Evolutionary conservation across 1,140 invertebrate genomes (phyloP), one percentile per base, ranked within the genome.

Genomic region (Lepidurus couesii): DNA sequence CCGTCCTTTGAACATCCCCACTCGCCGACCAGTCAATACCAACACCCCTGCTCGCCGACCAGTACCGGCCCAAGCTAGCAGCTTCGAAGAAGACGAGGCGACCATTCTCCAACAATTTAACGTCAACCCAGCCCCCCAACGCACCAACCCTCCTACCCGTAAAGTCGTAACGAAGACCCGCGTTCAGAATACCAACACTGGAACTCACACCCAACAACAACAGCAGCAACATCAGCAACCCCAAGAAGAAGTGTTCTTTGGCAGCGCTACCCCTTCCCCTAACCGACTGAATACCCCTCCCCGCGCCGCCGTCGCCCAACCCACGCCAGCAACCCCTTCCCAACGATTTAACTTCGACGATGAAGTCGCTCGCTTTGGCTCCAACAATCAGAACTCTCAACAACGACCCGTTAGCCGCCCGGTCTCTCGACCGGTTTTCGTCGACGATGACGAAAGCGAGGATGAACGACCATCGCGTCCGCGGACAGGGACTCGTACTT

Each of bases 251-350:
- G 43, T 44, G 16, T 47, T 47, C 75, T 47, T 43, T 7, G 77
- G 47, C 53, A 73, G 45, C 24, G 42, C 47, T 73, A 42, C 77
- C 34, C 47, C 77, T 26, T 34, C 45, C 7, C 77, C 77, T 11
- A 65, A 13, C 21, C 53, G 53, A 13, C 53, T 77, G 74, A 80
- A 80, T 93, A 93, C 84, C 90, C 90, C 75, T 92, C 92, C 24
- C 75, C 78, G 78, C 42, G 45, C 78, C 44, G 78, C 44, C 3
- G 16, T 24, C 9, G 43, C 75, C 24, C 26, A 44, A 8, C 42
- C 45, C n/a, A 76, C 21, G 11, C n/a, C 79, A 5, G 21, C 9
- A 34, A 42, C 7, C 10, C 45, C 45, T 11, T 73, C 21, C 21
- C 44, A 44, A 47, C 34, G 16, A 21, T 80, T 45, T 24, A 45